Evolutionary conservation across 2,888 invertebrate species (phyloP), one percentile per base, ranked within the genome.

Genomic region (Ametastegia equiseti): DNA sequence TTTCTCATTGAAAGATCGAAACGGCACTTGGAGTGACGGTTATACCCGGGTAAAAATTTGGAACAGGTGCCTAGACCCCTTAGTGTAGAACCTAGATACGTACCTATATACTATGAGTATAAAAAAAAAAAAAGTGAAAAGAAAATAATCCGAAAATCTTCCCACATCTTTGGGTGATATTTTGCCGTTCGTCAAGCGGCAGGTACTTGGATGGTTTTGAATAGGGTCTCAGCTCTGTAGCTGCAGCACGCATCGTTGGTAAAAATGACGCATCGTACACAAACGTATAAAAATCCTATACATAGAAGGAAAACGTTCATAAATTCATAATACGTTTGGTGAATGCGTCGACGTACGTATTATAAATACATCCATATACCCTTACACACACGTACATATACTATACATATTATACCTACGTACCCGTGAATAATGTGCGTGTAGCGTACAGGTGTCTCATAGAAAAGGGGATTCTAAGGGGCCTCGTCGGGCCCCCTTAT

Each of bases 361-460:
- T 73, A 27, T 79, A 80, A 82, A 69, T 80, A 81, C 82, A 81
- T 82, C 82, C 83, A 82, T 82, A 81, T 45, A 71, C 81, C 57
- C 71, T 75, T 80, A 45, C 33, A 69, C 57, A 54, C 73, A n/a
- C 15, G n/a, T 9, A 67, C 39, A 23, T 39, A 19, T 19, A n/a
- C n/a, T n/a, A n/a, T n/a, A n/a, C n/a, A n/a, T n/a, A 54, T 54
- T 54, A 54, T 54, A 67, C 19, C n/a, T 39, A 75, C 80, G 69
- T 71, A 81, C 75, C 82, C 82, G 83, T 83, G 85, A 83, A 88
- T 84, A 87, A 88, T 89, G 30, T 84, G 84, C 87, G 84, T 85
- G 86, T 86, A 85, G 84, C 84, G 85, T 88, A 89, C 89, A 89
- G 89, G 89, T 89, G 89, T 88, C 86, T 88, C 82, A 83, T 84